phyloP scores from a whole-genome alignment of 2,888 invertebrate species.

The Caenorhabditis sinica region DNA sequence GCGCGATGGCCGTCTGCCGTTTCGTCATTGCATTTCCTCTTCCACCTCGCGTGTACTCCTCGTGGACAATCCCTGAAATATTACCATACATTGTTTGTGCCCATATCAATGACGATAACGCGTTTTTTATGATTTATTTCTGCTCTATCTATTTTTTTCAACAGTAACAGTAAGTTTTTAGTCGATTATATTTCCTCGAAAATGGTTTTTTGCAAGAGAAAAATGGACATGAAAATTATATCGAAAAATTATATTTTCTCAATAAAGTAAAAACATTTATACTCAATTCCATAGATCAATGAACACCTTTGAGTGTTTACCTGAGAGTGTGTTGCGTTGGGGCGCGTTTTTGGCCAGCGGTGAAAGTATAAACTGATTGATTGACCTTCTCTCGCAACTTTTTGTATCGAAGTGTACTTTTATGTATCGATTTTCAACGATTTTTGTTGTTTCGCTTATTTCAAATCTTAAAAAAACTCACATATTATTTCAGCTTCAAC shows the following conservation, averaged over 20 bases:
- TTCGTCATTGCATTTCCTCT: neutral
- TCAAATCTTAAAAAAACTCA: neutral
- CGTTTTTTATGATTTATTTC: neutral
- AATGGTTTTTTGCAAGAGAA: neutral
- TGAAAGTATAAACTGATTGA: slow-evolving; percentile 32
- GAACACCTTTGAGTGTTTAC: neutral
- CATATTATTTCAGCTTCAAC: slow-evolving; percentile 12
- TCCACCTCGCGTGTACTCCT: slow-evolving; percentile 25
- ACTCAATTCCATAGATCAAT: neutral
- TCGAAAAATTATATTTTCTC: neutral
- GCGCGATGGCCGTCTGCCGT: neutral
- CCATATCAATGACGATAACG: neutral
- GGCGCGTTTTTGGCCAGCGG: neutral
- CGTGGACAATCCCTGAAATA: neutral
- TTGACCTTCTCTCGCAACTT: neutral
- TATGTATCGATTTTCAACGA: neutral
- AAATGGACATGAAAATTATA: neutral
- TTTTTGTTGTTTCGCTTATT: neutral
- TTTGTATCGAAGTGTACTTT: neutral
- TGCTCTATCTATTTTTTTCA: neutral
- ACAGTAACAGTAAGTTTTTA: neutral
- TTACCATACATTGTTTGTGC: neutral
- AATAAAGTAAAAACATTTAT: neutral
- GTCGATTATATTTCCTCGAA: neutral
- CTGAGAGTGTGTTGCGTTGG: neutral